A percentile compares a stretch with the other conserved stretches of the same genome.
phyloP scores from a whole-genome alignment of 1,140 invertebrate species.

The Aphelinus certus region DNA sequence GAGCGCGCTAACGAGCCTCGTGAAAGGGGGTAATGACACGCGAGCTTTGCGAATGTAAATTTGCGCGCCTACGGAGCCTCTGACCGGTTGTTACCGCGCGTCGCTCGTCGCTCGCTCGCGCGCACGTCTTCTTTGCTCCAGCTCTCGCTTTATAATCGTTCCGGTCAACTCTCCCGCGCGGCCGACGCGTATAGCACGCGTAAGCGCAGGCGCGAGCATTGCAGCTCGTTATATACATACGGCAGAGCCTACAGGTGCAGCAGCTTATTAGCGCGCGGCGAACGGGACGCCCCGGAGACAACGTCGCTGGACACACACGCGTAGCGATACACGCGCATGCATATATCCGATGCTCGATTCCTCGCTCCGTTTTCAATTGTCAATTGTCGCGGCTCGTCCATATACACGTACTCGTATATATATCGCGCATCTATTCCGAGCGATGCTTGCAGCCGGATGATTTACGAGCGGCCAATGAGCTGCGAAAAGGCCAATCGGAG shows the following conservation, averaged over 20 bases:
- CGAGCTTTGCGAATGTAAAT: constrained; percentile 55
- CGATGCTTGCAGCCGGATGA: background rate
- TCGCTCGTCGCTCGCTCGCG: constrained; percentile 36
- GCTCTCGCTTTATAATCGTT: constrained; percentile 51
- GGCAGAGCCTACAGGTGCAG: background rate
- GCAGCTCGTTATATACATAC: background rate
- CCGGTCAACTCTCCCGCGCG: constrained; percentile 53
- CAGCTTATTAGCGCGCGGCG: constrained; percentile 25
- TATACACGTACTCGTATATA: too few relatives aligned
- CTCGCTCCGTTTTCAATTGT: constrained; percentile 1
- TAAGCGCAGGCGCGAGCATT: constrained; percentile 25
- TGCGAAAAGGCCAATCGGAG: constrained; percentile 22
- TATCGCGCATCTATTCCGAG: constrained; percentile 1
- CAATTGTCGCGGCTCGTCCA: background rate
- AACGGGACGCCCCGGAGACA: constrained; percentile 8
- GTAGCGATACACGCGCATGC: too few relatives aligned
- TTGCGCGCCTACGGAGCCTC: constrained; percentile 54
- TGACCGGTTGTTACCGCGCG: constrained; percentile 29
- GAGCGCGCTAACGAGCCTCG: constrained; percentile 58
- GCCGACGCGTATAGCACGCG: constrained; percentile 5
- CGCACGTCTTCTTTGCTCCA: constrained; percentile 9
- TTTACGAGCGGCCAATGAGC: background rate
- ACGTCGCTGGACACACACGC: constrained; percentile 10
- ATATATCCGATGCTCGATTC: too few relatives aligned
- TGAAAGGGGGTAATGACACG: constrained; percentile 63